These are phyloP conservation scores for Poeciliopsis gracilis DNA, from an alignment of 2,797 vertebrate species.

Conservation along the genomic window DNA sequence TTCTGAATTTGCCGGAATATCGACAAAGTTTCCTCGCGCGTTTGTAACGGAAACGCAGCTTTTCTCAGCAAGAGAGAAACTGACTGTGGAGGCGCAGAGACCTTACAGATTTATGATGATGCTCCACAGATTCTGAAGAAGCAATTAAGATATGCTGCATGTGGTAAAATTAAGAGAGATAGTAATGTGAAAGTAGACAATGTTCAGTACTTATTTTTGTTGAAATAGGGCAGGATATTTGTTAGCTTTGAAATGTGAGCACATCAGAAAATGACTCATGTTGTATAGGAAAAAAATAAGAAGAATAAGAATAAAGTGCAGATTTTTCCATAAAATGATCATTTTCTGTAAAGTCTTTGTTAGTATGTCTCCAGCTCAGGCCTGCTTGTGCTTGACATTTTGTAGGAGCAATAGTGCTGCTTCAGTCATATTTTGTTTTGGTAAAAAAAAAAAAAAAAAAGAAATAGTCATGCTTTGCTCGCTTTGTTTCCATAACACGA, in stretches of 20 bases:
- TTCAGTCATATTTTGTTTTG: constrained; percentile 56
- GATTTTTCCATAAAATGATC: constrained; percentile 13
- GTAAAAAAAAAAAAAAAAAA: constrained; percentile 30
- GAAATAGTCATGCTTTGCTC: constrained; percentile 57
- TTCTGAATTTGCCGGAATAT: too few species aligned
- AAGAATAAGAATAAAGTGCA: not conserved
- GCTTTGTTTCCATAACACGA: constrained; percentile 56
- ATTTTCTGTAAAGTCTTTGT: constrained; percentile 44
- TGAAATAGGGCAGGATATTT: not conserved
- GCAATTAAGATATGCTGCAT: not conserved
- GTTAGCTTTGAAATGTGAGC: not conserved
- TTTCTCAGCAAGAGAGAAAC: not conserved
- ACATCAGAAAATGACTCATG: constrained; percentile 19
- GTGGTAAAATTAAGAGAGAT: not conserved
- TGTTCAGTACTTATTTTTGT: not conserved
- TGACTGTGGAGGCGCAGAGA: not conserved
- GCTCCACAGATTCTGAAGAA: not conserved
- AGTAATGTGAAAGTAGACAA: not conserved
- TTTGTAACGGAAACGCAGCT: not conserved
- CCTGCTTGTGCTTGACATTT: constrained; percentile 15
- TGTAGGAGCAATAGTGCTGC: constrained; percentile 41
- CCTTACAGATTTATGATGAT: not conserved
- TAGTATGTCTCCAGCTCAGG: constrained; percentile 13
- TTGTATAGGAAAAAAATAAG: not conserved
- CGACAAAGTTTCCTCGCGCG: not conserved